Evolutionary conservation across 2,113 vertebrate species (phyloP).

Genomic region (Anseranas semipalmata): DNA sequence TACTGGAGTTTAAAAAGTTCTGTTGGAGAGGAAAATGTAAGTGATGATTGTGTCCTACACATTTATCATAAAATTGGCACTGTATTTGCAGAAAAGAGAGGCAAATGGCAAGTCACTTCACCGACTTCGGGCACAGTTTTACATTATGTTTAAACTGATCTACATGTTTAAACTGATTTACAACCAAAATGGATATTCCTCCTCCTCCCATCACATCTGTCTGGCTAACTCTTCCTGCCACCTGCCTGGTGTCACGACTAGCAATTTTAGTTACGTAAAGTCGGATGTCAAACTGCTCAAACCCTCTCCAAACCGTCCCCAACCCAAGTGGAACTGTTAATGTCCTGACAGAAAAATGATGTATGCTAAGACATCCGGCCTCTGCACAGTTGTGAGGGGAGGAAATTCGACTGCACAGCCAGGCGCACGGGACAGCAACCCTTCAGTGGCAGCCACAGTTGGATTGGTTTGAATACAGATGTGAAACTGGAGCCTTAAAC

Average conservation of each 20-base stretch:
- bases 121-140: not conserved
- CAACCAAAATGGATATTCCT: not conserved
- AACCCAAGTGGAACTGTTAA: not conserved
- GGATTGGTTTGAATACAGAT: not conserved
- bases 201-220: accelerated
- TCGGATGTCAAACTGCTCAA: no score
- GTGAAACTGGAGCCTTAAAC: not conserved
- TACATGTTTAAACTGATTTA: not conserved
- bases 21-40: conserved; percentile 67
- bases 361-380: no score
- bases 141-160: not conserved
- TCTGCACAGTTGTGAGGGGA: not conserved
- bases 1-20: conserved; percentile 93
- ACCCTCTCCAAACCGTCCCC: not conserved
- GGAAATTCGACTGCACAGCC: not conserved
- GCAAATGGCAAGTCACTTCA: not conserved
- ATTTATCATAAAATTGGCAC: not conserved
- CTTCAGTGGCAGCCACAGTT: not conserved
- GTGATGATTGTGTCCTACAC: not conserved
- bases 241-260: not conserved
- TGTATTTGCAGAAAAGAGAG: not conserved
- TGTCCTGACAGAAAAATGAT: not conserved
- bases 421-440: not conserved
- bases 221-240: not conserved
- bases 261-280: not conserved